Percentiles rank a stretch among this genome's conserved stretches.
Conservation (phyloP, 2,888 invertebrate genomes). For the Synanthedon formicaeformis region DNA sequence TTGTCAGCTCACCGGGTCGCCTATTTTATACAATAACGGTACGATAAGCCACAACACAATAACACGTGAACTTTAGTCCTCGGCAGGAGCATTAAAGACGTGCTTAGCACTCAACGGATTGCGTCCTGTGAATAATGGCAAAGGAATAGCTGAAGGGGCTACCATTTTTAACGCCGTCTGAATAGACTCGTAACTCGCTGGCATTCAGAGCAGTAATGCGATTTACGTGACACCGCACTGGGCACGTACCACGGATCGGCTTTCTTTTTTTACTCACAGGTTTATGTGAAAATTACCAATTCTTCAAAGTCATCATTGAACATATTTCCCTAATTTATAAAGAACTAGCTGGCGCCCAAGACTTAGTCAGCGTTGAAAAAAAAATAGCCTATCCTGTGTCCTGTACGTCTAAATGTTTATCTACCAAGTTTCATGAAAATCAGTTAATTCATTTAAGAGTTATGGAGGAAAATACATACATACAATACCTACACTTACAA, state of each 20-base stretch:
- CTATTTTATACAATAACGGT: constrained; percentile 12
- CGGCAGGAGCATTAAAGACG: constrained; percentile 42
- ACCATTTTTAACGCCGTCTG: constrained; percentile 37
- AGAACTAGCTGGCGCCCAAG: no score
- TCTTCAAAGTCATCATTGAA: not conserved
- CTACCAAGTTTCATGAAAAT: no score
- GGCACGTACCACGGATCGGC: constrained; percentile 25
- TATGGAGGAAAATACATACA: no score
- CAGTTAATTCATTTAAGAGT: no score
- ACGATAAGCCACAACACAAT: constrained; percentile 36
- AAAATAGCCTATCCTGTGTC: no score
- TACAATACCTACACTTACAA: no score
- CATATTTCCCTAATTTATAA: not conserved
- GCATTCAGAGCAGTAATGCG: constrained; percentile 45
- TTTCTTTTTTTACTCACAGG: constrained; percentile 19
- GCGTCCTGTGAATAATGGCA: constrained; percentile 46
- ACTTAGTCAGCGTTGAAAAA: no score
- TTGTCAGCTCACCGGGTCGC: constrained; percentile 6
- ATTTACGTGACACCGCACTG: constrained; percentile 28
- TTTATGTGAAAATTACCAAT: not conserved
- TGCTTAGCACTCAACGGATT: constrained; percentile 44
- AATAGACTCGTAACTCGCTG: constrained; percentile 49
- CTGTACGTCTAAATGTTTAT: no score
- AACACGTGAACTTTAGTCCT: constrained; percentile 23
- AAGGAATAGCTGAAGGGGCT: constrained; percentile 42